Conservation (phyloP, 1,140 invertebrate species). For the Metopolophium dirhodum region DNA sequence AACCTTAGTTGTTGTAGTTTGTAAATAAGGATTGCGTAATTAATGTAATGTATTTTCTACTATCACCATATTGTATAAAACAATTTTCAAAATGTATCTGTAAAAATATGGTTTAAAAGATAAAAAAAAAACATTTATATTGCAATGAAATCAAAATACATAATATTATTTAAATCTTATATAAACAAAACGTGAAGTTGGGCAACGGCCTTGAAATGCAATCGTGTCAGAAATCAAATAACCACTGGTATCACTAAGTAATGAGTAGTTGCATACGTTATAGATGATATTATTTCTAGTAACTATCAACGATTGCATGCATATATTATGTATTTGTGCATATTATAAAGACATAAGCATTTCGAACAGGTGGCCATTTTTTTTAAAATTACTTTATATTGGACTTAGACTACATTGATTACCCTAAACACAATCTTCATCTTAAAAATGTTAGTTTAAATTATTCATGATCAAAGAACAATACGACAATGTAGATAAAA, state of each 20-base stretch:
- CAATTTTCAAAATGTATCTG: background rate
- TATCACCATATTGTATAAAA: background rate
- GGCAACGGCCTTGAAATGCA: background rate
- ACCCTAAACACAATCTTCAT: background rate
- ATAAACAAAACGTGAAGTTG: background rate
- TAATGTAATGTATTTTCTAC: background rate
- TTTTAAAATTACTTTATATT: background rate
- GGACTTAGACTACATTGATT: background rate
- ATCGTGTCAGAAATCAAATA: background rate
- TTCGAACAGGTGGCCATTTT: background rate
- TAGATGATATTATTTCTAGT: background rate
- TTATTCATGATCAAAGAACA: background rate
- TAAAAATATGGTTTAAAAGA: background rate
- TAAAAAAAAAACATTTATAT: background rate
- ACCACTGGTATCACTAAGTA: background rate
- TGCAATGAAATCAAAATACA: background rate
- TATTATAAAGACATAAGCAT: background rate
- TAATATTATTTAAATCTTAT: background rate
- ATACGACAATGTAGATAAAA: background rate
- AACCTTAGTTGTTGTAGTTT: background rate
- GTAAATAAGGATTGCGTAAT: background rate
- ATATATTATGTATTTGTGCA: background rate
- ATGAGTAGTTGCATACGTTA: background rate
- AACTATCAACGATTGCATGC: background rate
- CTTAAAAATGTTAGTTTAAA: background rate